Percentiles rank a stretch among this genome's conserved stretches.
These are phyloP conservation scores for Plagodis pulveraria DNA, from an alignment of 2,888 invertebrate species.

Conservation along the genomic window DNA sequence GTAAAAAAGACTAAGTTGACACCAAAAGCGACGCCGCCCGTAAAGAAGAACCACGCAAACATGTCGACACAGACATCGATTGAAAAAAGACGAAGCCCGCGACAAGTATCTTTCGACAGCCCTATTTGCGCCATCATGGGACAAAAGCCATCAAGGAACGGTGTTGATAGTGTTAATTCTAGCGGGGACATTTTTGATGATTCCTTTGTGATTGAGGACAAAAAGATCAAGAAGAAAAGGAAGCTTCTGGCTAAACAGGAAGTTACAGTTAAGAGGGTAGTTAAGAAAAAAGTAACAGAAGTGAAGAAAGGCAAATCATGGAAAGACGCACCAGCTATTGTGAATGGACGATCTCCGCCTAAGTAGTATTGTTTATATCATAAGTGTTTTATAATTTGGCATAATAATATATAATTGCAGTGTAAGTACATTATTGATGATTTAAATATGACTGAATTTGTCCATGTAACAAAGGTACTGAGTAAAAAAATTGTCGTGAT, in stretches of 20 bases:
- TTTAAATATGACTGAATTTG: no score
- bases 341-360: constrained; percentile 70
- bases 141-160: constrained; percentile 43
- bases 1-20: constrained; percentile 65
- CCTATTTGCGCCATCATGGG: constrained; percentile 67
- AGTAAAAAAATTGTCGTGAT: no score
- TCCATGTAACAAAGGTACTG: no score
- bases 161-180: constrained; percentile 51
- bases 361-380: constrained; percentile 42
- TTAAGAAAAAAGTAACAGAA: constrained; percentile 66
- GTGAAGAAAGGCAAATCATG: constrained; percentile 64
- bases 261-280: constrained; percentile 63
- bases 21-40: constrained; percentile 70
- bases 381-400: no score
- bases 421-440: no score
- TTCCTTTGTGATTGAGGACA: constrained; percentile 66
- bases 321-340: constrained; percentile 66
- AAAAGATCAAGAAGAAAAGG: constrained; percentile 64
- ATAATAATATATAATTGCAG: no score
- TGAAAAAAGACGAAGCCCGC: constrained; percentile 56
- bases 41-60: constrained; percentile 67
- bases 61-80: constrained; percentile 75
- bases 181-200: constrained; percentile 79
- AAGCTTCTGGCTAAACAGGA: constrained; percentile 65
- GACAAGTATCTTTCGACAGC: constrained; percentile 72